A percentile compares a stretch with the other conserved stretches of the same genome.
Evolutionary conservation across 1,140 invertebrate species (phyloP).

Genomic region (Trichonephila clavata): DNA sequence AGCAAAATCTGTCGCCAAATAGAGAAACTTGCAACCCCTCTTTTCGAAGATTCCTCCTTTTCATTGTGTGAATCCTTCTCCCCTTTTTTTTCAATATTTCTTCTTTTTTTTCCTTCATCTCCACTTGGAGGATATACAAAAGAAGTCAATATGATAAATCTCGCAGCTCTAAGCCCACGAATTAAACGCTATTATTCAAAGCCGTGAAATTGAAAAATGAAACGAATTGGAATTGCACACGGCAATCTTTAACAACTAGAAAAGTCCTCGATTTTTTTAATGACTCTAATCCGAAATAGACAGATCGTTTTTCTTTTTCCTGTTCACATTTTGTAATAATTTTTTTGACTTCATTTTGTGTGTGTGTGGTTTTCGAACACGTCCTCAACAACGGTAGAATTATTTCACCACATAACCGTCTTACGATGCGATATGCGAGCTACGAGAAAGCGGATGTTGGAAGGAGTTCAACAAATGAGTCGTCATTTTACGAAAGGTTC

Average conservation of each 20-base stretch:
- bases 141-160: constrained; percentile 75
- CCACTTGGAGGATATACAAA: constrained; percentile 58
- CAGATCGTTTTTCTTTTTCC: constrained; percentile 52
- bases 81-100: background rate
- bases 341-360: background rate
- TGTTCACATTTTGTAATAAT: constrained; percentile 19
- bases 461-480: constrained; percentile 60
- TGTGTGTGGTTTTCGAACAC: background rate
- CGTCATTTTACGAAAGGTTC: constrained; percentile 63
- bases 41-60: background rate
- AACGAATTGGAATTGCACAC: constrained; percentile 63
- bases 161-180: constrained; percentile 40
- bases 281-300: constrained; percentile 74
- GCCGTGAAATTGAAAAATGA: constrained; percentile 76
- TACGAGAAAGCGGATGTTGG: constrained; percentile 66
- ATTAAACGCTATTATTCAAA: constrained; percentile 72
- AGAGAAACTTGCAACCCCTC: background rate
- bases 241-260: constrained; percentile 34
- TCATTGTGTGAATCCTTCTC: background rate
- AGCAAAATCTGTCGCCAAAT: background rate
- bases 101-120: constrained; percentile 41
- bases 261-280: constrained; percentile 41
- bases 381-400: background rate
- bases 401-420: constrained; percentile 7
- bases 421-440: constrained; percentile 13